Base-by-base conservation (phyloP, 30 jellyfish, hydroid and myxozoan genomes). In the Rhopilema esculentum region DNA sequence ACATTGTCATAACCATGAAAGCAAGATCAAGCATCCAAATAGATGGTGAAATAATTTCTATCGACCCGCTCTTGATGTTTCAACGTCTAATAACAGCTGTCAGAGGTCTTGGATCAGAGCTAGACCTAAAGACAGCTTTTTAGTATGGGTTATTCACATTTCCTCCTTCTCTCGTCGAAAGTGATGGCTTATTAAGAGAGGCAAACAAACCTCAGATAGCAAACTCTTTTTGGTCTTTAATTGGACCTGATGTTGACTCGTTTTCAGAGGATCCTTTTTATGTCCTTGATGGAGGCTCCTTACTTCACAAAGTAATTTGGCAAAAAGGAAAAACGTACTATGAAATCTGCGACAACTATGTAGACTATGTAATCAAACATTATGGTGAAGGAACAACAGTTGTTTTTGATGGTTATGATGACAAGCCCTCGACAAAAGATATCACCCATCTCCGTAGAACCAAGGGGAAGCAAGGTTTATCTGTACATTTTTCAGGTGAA, bases 231-330 rank as follows among this genome's bases (percentile, higher is more conserved):
- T n/a, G n/a, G n/a, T n/a, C n/a, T n/a, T n/a, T n/a, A n/a, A n/a
- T n/a, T n/a, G n/a, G n/a, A n/a, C n/a, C n/a, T n/a, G n/a, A n/a
- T n/a, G n/a, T n/a, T n/a, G n/a, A n/a, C n/a, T n/a, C n/a, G n/a
- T n/a, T n/a, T n/a, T n/a, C n/a, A n/a, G n/a, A n/a, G n/a, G n/a
- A n/a, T n/a, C n/a, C n/a, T n/a, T n/a, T n/a, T n/a, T 84, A 40
- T 30, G 92, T 84, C 49, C 17, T 84, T 8, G 92, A 84, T 63
- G 86, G 88, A 8, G 92, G 93, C n/a, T 49, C 88, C 8, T 67
- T 72, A 19, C 26, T 71, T 70, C 93, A 72, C 33, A 66, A 79
- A 27, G 32, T 73, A 27, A 79, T 79, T 21, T 71, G 93, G 93
- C 22, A 33, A 30, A 27, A 64, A 24, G 82, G 82, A 53, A 32